Evolutionary conservation across 2,888 invertebrate species (phyloP).

Genomic region (Omphaloscelis lunosa): DNA sequence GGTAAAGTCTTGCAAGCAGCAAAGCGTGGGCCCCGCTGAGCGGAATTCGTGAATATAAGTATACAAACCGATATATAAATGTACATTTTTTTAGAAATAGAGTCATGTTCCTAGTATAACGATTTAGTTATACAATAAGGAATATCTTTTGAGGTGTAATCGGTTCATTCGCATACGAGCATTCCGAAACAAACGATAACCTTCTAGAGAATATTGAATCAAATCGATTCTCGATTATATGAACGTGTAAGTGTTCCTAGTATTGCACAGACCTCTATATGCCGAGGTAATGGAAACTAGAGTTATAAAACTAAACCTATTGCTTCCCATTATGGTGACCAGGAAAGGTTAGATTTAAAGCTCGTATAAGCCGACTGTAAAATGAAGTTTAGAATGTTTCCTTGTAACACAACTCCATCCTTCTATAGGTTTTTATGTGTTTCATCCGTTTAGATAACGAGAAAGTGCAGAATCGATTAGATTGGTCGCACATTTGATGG

Average conservation of each 20-base stretch:
- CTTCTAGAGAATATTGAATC: constrained; percentile 63
- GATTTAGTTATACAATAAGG: constrained; percentile 48
- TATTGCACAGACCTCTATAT: constrained; percentile 71
- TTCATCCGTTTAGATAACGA: constrained; percentile 60
- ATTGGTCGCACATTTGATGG: constrained; percentile 47
- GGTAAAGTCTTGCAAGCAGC: constrained; percentile 68
- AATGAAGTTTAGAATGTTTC: constrained; percentile 67
- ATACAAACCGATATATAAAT: constrained; percentile 59
- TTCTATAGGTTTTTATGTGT: constrained; percentile 58
- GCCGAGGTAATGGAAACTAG: constrained; percentile 73
- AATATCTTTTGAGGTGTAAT: constrained; percentile 53
- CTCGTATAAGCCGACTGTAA: constrained; percentile 70
- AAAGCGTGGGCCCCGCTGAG: constrained; percentile 68
- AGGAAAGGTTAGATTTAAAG: constrained; percentile 73
- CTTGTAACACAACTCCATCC: constrained; percentile 65
- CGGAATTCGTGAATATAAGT: constrained; percentile 72
- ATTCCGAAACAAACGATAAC: constrained; percentile 65
- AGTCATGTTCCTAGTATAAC: constrained; percentile 46
- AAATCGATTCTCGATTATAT: constrained; percentile 70
- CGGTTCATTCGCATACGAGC: constrained; percentile 49
- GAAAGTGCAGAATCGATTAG: constrained; percentile 52
- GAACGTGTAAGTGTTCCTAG: constrained; percentile 73
- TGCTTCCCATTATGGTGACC: constrained; percentile 73
- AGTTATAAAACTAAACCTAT: constrained; percentile 78
- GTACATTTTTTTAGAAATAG: constrained; percentile 50